Conservation (phyloP, 35 echinoderm and acorn worm species). For the Eucidaris tribuloides region DNA sequence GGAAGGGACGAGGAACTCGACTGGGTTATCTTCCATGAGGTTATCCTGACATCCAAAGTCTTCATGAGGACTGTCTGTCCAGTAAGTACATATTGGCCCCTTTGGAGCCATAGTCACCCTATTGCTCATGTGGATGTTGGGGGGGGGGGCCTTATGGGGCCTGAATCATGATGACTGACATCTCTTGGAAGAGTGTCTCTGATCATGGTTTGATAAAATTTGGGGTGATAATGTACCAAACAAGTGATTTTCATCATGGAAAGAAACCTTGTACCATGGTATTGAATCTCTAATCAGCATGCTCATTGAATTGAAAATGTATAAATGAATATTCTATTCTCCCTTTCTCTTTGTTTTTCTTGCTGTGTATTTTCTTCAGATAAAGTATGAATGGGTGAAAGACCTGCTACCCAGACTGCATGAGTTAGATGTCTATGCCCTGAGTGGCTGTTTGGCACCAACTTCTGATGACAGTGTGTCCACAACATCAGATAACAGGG, state of each 20-base stretch:
- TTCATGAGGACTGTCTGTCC: slow-evolving; percentile 94
- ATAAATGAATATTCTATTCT: neutral
- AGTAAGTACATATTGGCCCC: slow-evolving; percentile 46
- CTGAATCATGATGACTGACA: too few relatives aligned
- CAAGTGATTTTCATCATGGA: too few relatives aligned
- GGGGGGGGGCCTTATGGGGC: too few relatives aligned
- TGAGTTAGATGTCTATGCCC: slow-evolving; percentile 87
- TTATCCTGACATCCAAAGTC: slow-evolving; percentile 91
- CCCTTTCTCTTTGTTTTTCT: slow-evolving; percentile 32
- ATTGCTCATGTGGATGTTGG: too few relatives aligned
- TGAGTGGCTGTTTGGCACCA: slow-evolving; percentile 94
- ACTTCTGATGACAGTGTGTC: slow-evolving; percentile 7
- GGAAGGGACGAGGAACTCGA: slow-evolving; percentile 73
- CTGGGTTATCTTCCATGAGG: slow-evolving; percentile 93
- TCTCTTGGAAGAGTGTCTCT: too few relatives aligned
- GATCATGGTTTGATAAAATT: too few relatives aligned
- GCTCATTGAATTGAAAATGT: too few relatives aligned
- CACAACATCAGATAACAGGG: neutral
- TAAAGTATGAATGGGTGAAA: slow-evolving; percentile 92
- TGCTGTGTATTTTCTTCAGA: slow-evolving; percentile 3
- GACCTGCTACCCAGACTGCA: slow-evolving; percentile 87
- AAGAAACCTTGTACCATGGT: too few relatives aligned
- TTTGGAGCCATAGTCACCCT: too few relatives aligned
- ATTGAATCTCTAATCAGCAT: too few relatives aligned
- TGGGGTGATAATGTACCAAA: too few relatives aligned